Evolutionary conservation across 2,797 vertebrate genomes (phyloP), one percentile per base, ranked within the genome.

Genomic region (Cirrhinus molitorella): DNA sequence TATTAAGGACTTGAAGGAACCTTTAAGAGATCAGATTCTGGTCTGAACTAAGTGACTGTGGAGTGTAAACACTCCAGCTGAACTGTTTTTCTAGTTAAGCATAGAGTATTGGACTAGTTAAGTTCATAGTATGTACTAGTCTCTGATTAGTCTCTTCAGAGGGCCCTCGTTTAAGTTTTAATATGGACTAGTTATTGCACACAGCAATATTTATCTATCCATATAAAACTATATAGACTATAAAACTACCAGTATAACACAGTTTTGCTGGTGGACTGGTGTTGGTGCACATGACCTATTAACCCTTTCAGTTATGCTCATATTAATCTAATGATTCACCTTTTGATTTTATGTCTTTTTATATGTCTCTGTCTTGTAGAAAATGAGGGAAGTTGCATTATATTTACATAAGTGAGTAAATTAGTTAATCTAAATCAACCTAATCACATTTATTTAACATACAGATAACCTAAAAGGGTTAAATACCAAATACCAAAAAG

Each of bases 221-320:
- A 49, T 75, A 57, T 75, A 14, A 55, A 75, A 10, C 51, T 5
- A 5, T 16, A 61, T 61, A 61, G 23, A 25, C 4, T 59, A 4
- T 55, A 55, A 28, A 61, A 14, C 13, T 14, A 61, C n/a, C n/a
- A n/a, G n/a, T 14, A n/a, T 16, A 16, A 5, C 0, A 23, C n/a
- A n/a, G n/a, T 40, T 55, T n/a, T 59, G 19, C 3, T 17, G 43
- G 6, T 16, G 4, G 11, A 9, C 51, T 31, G 23, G 16, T 47
- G 25, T 57, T 61, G 37, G 12, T 61, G 3, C 21, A 11, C 13
- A 34, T 71, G 1, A 47, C 4, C 9, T 21, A 72, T 93, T 90
- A 92, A 92, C 90, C 88, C 88, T 92, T 92, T 92, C 6, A 63
- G 12, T 59, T 9, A 31, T 43, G 6, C 25, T 43, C 10, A 13